These are phyloP conservation scores for Yponomeuta cagnagella DNA, from an alignment of 2,888 invertebrate genomes.

Conservation along the genomic window DNA sequence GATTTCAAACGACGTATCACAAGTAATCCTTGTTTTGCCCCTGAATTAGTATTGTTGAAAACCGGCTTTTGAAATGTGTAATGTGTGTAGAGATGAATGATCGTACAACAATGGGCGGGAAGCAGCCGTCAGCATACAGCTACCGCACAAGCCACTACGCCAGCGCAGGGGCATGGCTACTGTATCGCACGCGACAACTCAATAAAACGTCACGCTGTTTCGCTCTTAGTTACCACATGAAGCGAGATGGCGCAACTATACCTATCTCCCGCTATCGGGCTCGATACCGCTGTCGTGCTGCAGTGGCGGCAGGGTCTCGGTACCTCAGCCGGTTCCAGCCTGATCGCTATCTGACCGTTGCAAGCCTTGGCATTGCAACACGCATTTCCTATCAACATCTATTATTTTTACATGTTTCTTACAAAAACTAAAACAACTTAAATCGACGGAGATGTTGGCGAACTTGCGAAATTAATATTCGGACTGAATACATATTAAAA, in stretches of 20 bases:
- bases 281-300: background rate
- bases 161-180: background rate
- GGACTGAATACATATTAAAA: background rate
- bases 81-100: conserved; percentile 24
- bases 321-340: background rate
- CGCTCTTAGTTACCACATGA: too few relatives aligned
- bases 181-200: too few relatives aligned
- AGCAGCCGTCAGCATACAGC: conserved; percentile 37
- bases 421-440: background rate
- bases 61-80: conserved; percentile 3
- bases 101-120: conserved; percentile 50
- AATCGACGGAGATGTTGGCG: background rate
- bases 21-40: conserved; percentile 7
- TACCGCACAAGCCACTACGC: background rate
- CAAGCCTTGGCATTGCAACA: conserved; percentile 20
- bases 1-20: background rate
- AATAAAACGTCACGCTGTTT: too few relatives aligned
- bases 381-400: conserved; percentile 15
- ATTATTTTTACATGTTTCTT: conserved; percentile 5
- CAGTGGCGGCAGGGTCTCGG: background rate
- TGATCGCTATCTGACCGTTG: conserved; percentile 9
- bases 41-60: conserved; percentile 5
- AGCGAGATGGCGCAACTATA: background rate
- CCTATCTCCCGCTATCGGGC: too few relatives aligned
- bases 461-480: background rate